Evolutionary conservation across 2,888 invertebrate genomes (phyloP).

Genomic region (Pecten maximus): DNA sequence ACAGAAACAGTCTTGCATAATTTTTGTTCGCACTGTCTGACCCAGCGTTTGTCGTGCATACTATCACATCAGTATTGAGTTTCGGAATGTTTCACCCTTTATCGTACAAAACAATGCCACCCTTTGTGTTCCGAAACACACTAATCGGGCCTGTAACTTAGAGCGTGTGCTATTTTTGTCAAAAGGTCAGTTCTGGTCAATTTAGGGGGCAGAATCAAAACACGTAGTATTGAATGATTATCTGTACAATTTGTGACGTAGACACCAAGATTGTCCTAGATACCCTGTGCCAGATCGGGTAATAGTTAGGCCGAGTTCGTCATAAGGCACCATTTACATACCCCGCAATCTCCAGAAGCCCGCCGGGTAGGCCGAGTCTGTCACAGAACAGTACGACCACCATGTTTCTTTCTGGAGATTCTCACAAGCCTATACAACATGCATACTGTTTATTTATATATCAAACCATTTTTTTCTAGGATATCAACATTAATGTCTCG

Average conservation of each 20-base stretch:
- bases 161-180: not conserved
- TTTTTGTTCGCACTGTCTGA: not conserved
- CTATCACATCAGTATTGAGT: not conserved
- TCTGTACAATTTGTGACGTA: not conserved
- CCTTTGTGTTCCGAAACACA: not conserved
- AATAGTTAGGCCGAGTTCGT: not conserved
- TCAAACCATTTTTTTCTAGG: too few species aligned
- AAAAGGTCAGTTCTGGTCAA: not conserved
- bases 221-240: not conserved
- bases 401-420: not conserved
- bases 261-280: not conserved
- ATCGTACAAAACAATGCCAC: not conserved
- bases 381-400: not conserved
- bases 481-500: too few species aligned
- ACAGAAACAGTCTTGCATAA: not conserved
- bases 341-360: not conserved
- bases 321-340: not conserved
- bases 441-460: too few species aligned
- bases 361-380: not conserved
- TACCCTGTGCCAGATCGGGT: not conserved
- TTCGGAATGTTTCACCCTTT: not conserved
- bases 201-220: not conserved
- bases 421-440: too few species aligned
- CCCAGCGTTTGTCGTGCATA: not conserved
- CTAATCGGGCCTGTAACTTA: not conserved